phyloP scores from a whole-genome alignment of 1,140 invertebrate genomes.

The Euura lappo region DNA sequence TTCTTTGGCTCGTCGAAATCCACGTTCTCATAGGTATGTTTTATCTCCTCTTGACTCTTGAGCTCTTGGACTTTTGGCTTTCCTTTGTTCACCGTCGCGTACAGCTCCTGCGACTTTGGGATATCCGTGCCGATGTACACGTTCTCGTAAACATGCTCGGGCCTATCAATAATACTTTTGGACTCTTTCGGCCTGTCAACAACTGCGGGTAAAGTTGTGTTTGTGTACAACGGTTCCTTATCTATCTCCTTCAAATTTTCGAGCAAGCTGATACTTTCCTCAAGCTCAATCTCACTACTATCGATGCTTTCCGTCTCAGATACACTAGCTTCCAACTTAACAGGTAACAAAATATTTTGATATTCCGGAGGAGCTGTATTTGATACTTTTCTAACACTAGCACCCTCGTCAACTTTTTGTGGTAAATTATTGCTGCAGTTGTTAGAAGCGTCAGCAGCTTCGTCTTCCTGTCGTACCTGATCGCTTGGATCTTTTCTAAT shows the following conservation, averaged over 20 bases:
- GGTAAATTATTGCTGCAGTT: not conserved
- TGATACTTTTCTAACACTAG: constrained; percentile 10
- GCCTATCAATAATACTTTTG: constrained; percentile 31
- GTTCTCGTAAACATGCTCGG: constrained; percentile 45
- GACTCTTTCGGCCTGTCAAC: not conserved
- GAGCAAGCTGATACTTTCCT: constrained; percentile 11
- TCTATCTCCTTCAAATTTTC: constrained; percentile 12
- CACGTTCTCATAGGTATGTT: constrained; percentile 48
- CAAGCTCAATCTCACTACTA: constrained; percentile 10
- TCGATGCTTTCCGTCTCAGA: constrained; percentile 21
- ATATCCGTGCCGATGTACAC: constrained; percentile 40
- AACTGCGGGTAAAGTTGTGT: not conserved
- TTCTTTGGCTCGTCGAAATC: constrained; percentile 31
- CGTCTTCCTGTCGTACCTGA: not conserved
- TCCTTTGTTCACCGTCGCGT: constrained; percentile 15
- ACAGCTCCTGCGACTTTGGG: constrained; percentile 30
- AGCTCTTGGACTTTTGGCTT: constrained; percentile 21
- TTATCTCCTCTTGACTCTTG: constrained; percentile 24
- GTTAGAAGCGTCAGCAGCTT: not conserved
- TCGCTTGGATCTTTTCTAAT: constrained; percentile 6
- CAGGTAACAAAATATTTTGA: constrained; percentile 49
- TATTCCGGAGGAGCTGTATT: constrained; percentile 32
- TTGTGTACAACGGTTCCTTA: constrained; percentile 9
- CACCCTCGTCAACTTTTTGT: not conserved
- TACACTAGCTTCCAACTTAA: constrained; percentile 33